Base-by-base conservation (phyloP, 2,113 vertebrate genomes). In the Myiozetetes cayanensis region DNA sequence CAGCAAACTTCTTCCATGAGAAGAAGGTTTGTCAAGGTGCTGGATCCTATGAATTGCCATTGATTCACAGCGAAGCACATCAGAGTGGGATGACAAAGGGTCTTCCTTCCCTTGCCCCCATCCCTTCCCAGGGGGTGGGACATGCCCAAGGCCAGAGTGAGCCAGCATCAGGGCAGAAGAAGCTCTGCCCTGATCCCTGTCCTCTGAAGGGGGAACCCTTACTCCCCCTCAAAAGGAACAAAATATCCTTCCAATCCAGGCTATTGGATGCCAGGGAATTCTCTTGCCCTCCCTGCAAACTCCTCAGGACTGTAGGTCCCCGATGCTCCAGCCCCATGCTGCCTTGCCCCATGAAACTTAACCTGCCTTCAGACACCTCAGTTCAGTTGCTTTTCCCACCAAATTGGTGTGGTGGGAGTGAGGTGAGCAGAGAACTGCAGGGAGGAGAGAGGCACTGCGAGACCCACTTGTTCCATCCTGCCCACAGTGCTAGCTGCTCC, bases 1-100 rank as follows among this genome's bases (percentile, higher is more conserved):
- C 3, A 5, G 61, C 9, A 8, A 33, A 56, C 24, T 35, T 77
- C 0, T 0, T 30, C 62, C 35, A 23, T 12, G 14, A 61, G 21
- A 35, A 61, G 21, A 35, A 75, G 30, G 33, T 67, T 71, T 75
- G 7, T 43, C 1, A 1, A 46, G 43, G 8, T 22, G 12, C 47
- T 39, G 44, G 30, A 62, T 47, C 27, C 35, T 52, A 31, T 35
- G 47, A 53, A 50, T 72, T 62, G 9, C 47, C 59, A 53, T n/a
- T 4, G 4, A 59, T 52, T 14, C 55, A 28, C 25, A 72, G 49
- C 1, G 2, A 73, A 86, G 61, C 4, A 1, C 15, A 20, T 66
- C 70, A 50, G 53, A 49, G 62, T 10, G 2, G 72, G 21, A 27
- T 49, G 39, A 28, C 3, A 3, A 61, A 47, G 43, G 10, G 4